Conservation (phyloP, 2,888 invertebrate genomes). For the Pyrochroa serraticornis region DNA sequence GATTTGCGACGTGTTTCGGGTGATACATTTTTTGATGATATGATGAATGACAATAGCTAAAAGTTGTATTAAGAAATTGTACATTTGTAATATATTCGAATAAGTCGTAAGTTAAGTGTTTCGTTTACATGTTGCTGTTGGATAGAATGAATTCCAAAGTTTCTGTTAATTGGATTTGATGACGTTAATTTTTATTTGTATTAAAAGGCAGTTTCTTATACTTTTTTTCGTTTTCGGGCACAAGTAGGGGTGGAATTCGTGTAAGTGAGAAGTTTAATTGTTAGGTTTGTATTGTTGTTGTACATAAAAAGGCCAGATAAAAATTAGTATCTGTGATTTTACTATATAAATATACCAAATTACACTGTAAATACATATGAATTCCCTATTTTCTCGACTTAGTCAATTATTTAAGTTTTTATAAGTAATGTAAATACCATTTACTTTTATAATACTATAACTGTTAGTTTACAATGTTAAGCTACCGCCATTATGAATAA, state of each 20-base stretch:
- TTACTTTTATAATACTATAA: constrained; percentile 54
- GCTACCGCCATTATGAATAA: constrained; percentile 49
- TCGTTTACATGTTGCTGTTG: constrained; percentile 19
- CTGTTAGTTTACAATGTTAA: constrained; percentile 50
- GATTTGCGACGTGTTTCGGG: background rate
- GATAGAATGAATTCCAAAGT: background rate
- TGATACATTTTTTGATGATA: constrained; percentile 17
- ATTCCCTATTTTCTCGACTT: constrained; percentile 50
- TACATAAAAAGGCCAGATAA: constrained; percentile 53
- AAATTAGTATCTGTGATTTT: constrained; percentile 58
- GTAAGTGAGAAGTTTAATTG: constrained; percentile 17
- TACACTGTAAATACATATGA: constrained; percentile 47
- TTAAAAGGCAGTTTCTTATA: background rate
- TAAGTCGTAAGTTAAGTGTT: constrained; percentile 21
- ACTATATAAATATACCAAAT: constrained; percentile 51
- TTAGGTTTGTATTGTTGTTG: constrained; percentile 30
- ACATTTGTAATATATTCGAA: constrained; percentile 18
- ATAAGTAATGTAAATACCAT: constrained; percentile 51
- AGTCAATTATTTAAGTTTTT: constrained; percentile 52
- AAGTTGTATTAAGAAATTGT: constrained; percentile 6
- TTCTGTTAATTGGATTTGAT: background rate
- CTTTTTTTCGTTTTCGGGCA: background rate
- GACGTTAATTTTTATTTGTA: background rate
- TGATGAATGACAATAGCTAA: constrained; percentile 23
- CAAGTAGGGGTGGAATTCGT: background rate